These are phyloP conservation scores for Nasonia giraulti DNA, from an alignment of 1,140 invertebrate species.

Conservation along the genomic window DNA sequence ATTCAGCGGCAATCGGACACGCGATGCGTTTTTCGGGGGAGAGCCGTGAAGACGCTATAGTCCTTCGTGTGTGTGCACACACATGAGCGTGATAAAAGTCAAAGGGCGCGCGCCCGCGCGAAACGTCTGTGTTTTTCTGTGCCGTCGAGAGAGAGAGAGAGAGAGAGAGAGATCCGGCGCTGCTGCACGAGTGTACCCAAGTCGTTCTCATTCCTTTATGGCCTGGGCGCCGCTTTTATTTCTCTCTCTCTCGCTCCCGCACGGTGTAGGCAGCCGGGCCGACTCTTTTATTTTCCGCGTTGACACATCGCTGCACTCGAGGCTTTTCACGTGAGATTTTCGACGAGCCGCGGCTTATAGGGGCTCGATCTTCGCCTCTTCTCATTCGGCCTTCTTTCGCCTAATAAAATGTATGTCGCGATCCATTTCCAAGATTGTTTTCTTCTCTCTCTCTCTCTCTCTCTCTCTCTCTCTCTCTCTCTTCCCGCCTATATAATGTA, in stretches of 20 bases:
- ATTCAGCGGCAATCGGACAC: not conserved
- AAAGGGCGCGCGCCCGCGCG: slow-evolving; percentile 3
- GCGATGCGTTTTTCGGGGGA: not conserved
- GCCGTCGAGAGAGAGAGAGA: not conserved
- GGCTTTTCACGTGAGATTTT: slow-evolving; percentile 17
- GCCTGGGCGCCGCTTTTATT: slow-evolving; percentile 15
- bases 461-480: no score
- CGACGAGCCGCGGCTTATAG: not conserved
- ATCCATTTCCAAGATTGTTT: slow-evolving; percentile 30
- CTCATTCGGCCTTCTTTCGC: not conserved
- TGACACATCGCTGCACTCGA: slow-evolving; percentile 36
- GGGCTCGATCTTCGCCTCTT: not conserved
- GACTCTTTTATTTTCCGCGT: slow-evolving; percentile 34
- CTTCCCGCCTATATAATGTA: not conserved
- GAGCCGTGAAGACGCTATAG: no score
- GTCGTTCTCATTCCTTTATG: slow-evolving; percentile 41
- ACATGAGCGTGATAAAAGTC: not conserved
- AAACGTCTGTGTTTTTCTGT: slow-evolving; percentile 25
- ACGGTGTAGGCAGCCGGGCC: not conserved
- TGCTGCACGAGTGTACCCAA: slow-evolving; percentile 23
- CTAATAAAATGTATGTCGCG: slow-evolving; percentile 15
- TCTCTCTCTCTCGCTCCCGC: not conserved
- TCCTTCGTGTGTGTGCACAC: no score
- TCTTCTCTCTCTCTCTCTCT: no score
- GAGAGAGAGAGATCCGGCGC: not conserved